Evolutionary conservation across 2,797 vertebrate species (phyloP).

Genomic region (Poecilia velifera): DNA sequence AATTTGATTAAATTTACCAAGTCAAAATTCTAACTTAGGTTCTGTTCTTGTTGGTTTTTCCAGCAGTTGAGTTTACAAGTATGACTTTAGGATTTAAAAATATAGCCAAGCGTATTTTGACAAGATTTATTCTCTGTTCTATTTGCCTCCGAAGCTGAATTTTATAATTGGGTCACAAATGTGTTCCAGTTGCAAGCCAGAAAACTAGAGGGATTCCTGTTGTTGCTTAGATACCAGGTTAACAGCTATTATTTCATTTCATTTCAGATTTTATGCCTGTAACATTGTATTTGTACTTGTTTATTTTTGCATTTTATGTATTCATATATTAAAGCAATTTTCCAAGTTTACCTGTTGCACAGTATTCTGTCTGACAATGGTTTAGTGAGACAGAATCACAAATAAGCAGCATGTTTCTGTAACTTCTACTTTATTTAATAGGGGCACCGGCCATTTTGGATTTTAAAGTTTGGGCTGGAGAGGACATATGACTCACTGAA

Average conservation of each 20-base stretch:
- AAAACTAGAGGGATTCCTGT: background rate
- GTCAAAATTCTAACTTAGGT: background rate
- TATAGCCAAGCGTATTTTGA: background rate
- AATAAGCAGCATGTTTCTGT: background rate
- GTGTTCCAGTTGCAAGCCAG: background rate
- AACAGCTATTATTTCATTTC: background rate
- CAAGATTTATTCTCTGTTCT: background rate
- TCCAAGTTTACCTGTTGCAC: background rate
- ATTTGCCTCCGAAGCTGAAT: background rate
- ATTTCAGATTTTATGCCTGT: background rate
- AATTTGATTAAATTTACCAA: background rate
- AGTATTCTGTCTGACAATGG: background rate
- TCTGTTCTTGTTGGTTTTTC: background rate
- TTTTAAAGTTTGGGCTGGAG: background rate
- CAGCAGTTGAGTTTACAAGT: conserved; percentile 8
- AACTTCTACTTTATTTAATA: background rate
- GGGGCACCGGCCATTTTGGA: background rate
- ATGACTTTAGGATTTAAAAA: background rate
- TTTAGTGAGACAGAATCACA: background rate
- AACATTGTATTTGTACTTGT: background rate
- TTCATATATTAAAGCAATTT: background rate
- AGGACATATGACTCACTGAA: background rate
- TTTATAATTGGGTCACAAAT: background rate
- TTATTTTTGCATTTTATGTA: background rate
- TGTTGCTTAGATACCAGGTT: background rate